Evolutionary conservation across 37 sponge, comb jelly and placozoan genomes (phyloP), one percentile per base, ranked within the genome.

Genomic region (Geodia barretti): DNA sequence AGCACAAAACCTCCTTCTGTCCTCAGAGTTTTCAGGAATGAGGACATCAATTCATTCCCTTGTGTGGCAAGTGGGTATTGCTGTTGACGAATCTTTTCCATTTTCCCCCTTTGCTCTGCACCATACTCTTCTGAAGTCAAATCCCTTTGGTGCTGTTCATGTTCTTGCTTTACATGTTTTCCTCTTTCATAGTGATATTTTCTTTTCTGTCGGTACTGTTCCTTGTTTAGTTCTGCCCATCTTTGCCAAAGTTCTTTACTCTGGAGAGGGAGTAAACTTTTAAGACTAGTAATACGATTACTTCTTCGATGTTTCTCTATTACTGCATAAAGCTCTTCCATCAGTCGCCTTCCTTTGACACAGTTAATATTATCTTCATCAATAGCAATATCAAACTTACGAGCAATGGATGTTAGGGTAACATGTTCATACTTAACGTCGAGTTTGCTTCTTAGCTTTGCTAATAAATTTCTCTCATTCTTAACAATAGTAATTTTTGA

Each of bases 211-310:
- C 80, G 67, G 39, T 37, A 3, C 5, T 30, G 58, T 28, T 84
- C 84, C 28, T 66, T 68, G 31, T 84, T 38, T 47, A 26, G 37
- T 66, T 75, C 66, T 39, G 77, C 59, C 77, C 77, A 84, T 42
- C 68, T 70, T 14, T 75, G 69, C 84, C 84, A 84, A 1, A 68
- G 62, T 2, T 14, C 42, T 28, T 36, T 29, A 24, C 76, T 43
- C 76, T 84, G 84, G 1, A 84, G 62, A 24, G 77, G 77, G 41
- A 84, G 76, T 26, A 75, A 40, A 39, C 76, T 21, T 28, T 75
- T 42, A 30, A 67, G 70, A 70, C 33, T 34, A 25, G 11, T 9
- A 72, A 38, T 70, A 4, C 11, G 39, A 39, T 31, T 29, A 29
- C 41, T 83, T 76, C 24, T 62, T 64, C n/a, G n/a, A n/a, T n/a